phyloP scores from a whole-genome alignment of 2,113 vertebrate genomes.

The Alosa alosa region DNA sequence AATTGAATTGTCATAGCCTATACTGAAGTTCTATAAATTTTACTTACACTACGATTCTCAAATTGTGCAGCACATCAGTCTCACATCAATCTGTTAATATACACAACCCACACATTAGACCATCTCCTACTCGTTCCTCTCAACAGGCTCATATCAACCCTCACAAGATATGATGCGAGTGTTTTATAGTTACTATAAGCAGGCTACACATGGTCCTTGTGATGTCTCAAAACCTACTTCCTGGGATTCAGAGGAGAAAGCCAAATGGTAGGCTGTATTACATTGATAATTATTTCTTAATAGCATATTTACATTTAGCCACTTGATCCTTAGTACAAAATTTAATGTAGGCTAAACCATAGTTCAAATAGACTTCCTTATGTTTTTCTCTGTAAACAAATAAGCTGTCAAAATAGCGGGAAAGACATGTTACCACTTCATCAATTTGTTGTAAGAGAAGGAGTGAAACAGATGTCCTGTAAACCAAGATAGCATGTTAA shows the following conservation, averaged over 20 bases:
- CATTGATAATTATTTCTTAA: not conserved
- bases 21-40: no score
- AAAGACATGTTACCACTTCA: not conserved
- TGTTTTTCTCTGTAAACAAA: no score
- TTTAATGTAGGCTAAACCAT: not conserved
- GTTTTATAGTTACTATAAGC: conserved; percentile 93
- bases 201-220: conserved; percentile 88
- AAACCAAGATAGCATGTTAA: not conserved
- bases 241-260: conserved; percentile 88
- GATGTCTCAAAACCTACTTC: conserved; percentile 80
- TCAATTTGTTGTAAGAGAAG: not conserved
- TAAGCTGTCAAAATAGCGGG: not conserved
- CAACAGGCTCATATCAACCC: conserved; percentile 86
- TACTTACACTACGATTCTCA: no score
- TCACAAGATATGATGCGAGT: conserved; percentile 94
- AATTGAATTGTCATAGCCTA: no score
- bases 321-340: not conserved
- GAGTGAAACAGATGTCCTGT: not conserved
- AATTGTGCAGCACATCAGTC: no score
- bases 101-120: no score
- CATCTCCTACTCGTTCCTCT: conserved; percentile 34
- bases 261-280: conserved; percentile 79
- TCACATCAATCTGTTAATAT: no score
- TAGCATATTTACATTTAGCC: not conserved
- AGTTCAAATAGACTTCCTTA: not conserved